These are phyloP conservation scores for Kryptopterus vitreolus DNA, from an alignment of 2,797 vertebrate genomes.

Conservation along the genomic window DNA sequence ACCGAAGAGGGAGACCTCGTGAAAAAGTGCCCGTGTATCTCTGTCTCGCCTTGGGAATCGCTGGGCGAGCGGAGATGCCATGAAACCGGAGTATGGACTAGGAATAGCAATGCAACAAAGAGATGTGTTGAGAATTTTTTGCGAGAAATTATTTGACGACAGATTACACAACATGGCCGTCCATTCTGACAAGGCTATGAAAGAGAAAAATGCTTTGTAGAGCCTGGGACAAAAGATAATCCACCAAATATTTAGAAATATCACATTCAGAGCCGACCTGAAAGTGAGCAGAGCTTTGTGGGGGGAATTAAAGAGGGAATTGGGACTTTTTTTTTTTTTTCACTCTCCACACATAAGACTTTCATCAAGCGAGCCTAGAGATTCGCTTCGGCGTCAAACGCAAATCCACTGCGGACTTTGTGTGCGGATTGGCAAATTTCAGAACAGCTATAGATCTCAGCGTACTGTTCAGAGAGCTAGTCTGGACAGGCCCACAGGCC, in stretches of 20 bases:
- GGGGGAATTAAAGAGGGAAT: conserved; percentile 39
- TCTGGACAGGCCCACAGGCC: conserved; percentile 50
- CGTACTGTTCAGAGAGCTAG: conserved; percentile 41
- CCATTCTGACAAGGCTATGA: neutral
- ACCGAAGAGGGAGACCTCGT: conserved; percentile 34
- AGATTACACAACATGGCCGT: conserved; percentile 30
- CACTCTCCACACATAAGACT: conserved; percentile 4
- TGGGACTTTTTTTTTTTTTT: conserved; percentile 21
- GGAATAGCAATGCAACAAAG: conserved; percentile 43
- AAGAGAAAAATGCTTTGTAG: conserved; percentile 18
- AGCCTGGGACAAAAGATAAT: conserved; percentile 17
- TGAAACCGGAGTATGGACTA: conserved; percentile 38
- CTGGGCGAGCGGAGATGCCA: conserved; percentile 30
- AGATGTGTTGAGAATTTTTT: conserved; percentile 43
- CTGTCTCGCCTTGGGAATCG: conserved; percentile 36
- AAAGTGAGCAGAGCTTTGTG: conserved; percentile 17
- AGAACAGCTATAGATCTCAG: conserved; percentile 39
- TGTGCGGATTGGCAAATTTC: conserved; percentile 43
- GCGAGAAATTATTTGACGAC: conserved; percentile 25
- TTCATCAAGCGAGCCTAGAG: conserved; percentile 15
- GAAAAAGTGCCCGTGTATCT: conserved; percentile 33
- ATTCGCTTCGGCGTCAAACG: conserved; percentile 14
- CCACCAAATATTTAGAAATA: conserved; percentile 38
- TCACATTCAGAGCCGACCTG: conserved; percentile 9
- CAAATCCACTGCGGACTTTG: conserved; percentile 42